A percentile compares a stretch with the other conserved stretches of the same genome.
Evolutionary conservation across 2,888 invertebrate species (phyloP).

Genomic region (Zelleria hepariella): DNA sequence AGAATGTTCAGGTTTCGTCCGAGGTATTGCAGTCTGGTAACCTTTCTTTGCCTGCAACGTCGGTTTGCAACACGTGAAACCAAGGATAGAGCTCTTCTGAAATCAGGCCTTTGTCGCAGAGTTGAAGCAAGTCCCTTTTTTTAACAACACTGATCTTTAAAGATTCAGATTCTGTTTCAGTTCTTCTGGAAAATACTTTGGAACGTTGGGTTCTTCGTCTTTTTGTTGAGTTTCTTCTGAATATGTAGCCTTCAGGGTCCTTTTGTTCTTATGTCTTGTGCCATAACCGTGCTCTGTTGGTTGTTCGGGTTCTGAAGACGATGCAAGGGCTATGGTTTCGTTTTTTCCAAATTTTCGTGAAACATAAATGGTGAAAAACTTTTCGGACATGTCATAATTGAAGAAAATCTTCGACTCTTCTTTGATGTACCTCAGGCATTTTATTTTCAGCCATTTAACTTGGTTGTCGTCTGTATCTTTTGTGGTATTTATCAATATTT

Average conservation of each 20-base stretch:
- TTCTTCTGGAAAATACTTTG: neutral
- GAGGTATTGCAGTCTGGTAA: neutral
- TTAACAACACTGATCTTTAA: neutral
- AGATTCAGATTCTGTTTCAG: neutral
- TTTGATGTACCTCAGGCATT: neutral
- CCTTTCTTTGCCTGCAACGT: neutral
- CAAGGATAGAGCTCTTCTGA: neutral
- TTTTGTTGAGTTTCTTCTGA: neutral
- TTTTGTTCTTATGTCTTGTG: neutral
- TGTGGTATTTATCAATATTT: neutral
- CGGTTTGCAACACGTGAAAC: neutral
- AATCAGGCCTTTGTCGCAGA: too few relatives aligned
- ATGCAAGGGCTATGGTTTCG: neutral
- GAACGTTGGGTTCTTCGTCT: too few relatives aligned
- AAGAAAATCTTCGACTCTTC: neutral
- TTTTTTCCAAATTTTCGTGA: neutral
- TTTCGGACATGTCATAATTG: neutral
- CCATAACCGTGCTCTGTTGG: neutral
- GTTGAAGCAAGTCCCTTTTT: neutral
- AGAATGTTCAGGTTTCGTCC: neutral
- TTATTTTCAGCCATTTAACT: neutral
- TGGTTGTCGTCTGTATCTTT: neutral
- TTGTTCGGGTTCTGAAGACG: neutral
- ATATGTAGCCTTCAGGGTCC: neutral
- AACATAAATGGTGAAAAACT: neutral